These are phyloP conservation scores for Euura lappo DNA, from an alignment of 1,140 invertebrate species.

Conservation along the genomic window DNA sequence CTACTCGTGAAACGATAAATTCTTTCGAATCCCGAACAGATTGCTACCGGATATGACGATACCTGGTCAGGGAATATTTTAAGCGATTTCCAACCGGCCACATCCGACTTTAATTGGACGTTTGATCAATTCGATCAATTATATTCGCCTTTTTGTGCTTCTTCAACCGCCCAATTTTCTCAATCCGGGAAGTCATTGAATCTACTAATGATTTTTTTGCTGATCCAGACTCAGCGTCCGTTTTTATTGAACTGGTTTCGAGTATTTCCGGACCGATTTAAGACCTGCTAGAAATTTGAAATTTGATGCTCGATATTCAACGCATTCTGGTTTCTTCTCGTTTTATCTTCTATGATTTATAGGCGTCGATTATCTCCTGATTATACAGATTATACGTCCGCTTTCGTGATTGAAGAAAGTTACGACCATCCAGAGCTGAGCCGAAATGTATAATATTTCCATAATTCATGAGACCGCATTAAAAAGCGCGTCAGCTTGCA, in stretches of 20 bases:
- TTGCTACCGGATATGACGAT: not conserved
- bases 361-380: not conserved
- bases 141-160: too few relatives aligned
- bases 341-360: not conserved
- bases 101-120: too few relatives aligned
- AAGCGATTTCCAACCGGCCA: not conserved
- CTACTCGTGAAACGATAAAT: not conserved
- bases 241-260: not conserved
- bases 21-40: not conserved
- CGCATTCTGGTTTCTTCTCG: not conserved
- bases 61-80: not conserved
- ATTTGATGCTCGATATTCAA: not conserved
- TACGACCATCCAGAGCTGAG: not conserved
- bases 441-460: not conserved
- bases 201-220: too few relatives aligned
- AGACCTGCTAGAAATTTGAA: not conserved
- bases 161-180: too few relatives aligned
- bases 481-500: not conserved
- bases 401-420: constrained; percentile 2
- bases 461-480: not conserved
- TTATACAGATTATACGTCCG: not conserved
- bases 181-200: too few relatives aligned
- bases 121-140: too few relatives aligned
- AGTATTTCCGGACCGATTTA: not conserved
- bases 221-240: not conserved